Evolutionary conservation across 2,797 vertebrate species (phyloP), one percentile per base, ranked within the genome.

Genomic region (Discoglossus pictus): DNA sequence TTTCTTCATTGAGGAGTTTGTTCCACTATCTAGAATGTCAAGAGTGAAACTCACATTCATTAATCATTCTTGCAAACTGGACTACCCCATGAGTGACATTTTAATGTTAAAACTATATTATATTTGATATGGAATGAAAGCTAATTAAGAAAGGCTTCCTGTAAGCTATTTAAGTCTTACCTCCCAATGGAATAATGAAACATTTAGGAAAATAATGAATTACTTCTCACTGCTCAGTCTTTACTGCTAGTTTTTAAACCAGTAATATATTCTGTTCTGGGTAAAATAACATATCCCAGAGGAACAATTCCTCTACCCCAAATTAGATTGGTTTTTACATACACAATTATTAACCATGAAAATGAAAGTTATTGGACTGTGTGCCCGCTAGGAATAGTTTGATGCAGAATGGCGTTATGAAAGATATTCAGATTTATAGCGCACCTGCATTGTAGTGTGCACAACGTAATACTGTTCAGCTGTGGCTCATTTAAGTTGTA

Each of bases 171-270:
- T 86, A 84, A 82, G 62, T 74, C 72, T 82, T 68, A 66, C 67
- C 66, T 86, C 83, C 81, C 80, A 35, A 44, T 65, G 75, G 84
- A 83, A 77, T 79, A 9, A 51, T 74, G 52, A 80, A 86, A 80
- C 73, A 79, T 77, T 84, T 85, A 84, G 74, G 79, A 87, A 87
- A 88, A 80, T 85, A 84, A 88, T 89, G 76, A 85, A 87, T 85
- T 84, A 74, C 75, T 78, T 82, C 75, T 82, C 82, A 81, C 47
- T 39, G 59, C 77, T 81, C 82, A 82, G 84, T 84, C 73, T 87
- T 84, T 86, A 87, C 79, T 83, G 77, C 78, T 80, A 75, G 78
- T 80, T 87, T 86, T 78, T 74, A 79, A 81, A 81, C 74, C 76
- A 83, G 62, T 83, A 82, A 84, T 86, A 79, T 80, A 82, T 85